Conservation (phyloP, 2,888 invertebrate genomes). For the Phaonia tiefii region DNA sequence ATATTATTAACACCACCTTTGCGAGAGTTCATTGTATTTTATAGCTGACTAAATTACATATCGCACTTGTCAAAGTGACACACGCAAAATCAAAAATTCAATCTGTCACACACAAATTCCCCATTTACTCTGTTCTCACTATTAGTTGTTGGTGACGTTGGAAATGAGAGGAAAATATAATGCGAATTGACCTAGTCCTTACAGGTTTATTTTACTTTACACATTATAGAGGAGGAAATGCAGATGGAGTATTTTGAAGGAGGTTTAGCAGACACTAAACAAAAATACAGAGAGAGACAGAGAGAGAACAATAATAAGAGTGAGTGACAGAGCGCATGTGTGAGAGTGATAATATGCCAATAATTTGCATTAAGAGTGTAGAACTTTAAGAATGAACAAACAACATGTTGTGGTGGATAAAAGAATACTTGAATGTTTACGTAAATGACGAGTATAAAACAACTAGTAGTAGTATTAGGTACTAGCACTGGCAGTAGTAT, state of each 20-base stretch:
- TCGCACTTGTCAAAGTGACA: not conserved
- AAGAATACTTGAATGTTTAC: conserved; percentile 27
- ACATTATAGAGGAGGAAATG: conserved; percentile 23
- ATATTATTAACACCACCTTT: no score
- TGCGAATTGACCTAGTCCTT: conserved; percentile 61
- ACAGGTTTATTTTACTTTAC: not conserved
- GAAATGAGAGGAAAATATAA: conserved; percentile 5
- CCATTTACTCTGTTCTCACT: not conserved
- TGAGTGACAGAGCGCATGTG: conserved; percentile 48
- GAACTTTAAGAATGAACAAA: not conserved
- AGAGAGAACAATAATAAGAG: not conserved
- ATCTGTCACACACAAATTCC: not conserved
- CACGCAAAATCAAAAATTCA: not conserved
- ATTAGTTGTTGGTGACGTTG: not conserved
- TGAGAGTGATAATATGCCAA: not conserved
- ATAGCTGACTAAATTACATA: no score
- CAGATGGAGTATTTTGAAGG: no score
- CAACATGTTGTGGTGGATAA: conserved; percentile 28
- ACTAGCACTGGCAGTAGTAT: no score
- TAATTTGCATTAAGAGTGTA: not conserved
- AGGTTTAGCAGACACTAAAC: no score
- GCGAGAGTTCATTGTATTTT: no score
- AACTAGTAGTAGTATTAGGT: no score
- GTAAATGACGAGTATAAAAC: conserved; percentile 12
- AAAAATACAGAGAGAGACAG: no score